Evolutionary conservation across 2,113 vertebrate genomes (phyloP), one percentile per base, ranked within the genome.

Genomic region (Aphyosemion australe): DNA sequence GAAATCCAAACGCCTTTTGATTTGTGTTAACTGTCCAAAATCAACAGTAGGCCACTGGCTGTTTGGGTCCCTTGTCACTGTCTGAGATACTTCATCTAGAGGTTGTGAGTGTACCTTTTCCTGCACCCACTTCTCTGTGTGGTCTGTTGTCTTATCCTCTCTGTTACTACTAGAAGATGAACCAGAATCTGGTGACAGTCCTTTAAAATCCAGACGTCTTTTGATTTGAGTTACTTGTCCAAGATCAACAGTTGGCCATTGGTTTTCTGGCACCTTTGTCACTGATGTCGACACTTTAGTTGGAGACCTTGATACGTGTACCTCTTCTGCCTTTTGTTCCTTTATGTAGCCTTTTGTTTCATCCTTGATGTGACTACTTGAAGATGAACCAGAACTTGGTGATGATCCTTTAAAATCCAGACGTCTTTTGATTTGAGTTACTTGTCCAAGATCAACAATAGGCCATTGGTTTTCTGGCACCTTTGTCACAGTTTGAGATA

Each of bases 81-180:
- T 37, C 1, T 37, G 34, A 37, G 9, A 37, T 37, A 10, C 34
- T 37, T 32, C 7, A 32, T 5, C 7, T 32, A 7, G 32, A 32
- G 32, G 7, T 5, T 7, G 3, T 32, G 32, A 32, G 32, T 32
- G 32, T 32, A n/a, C n/a, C n/a, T 32, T 3, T 32, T 12, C 20
- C 43, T 55, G 69, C 2, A 21, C 8, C 0, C 47, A 51, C 6
- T 60, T 72, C 18, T 54, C n/a, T 21, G 1, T 7, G 12, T 42
- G 8, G 2, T n/a, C 13, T 51, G 3, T 26, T 45, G 16, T 60
- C 5, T 77, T 75, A 51, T 74, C 76, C 4, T 49, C 74, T 71
- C 69, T 72, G 3, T 67, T 77, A 66, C 72, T 79, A 43, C 66
- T 71, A 31, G 63, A 67, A 45, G 61, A 77, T 18, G 58, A 65